Conservation (phyloP, 2,888 invertebrate species). For the Diarsia dahlii region DNA sequence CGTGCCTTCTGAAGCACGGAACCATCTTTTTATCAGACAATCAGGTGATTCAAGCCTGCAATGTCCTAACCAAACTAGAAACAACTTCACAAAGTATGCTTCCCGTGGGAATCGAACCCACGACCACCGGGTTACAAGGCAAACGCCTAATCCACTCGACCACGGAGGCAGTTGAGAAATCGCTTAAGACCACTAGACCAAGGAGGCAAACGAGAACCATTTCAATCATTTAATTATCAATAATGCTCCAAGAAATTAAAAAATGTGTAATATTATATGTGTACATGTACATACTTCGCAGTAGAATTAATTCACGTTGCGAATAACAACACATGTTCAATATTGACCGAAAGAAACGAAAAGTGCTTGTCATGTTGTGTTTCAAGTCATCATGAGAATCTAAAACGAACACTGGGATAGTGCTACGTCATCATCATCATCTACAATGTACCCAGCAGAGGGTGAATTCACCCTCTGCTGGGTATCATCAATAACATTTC, state of each 20-base stretch:
- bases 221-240: neutral
- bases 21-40: too few relatives aligned
- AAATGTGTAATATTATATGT: neutral
- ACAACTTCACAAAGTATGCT: too few relatives aligned
- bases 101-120: too few relatives aligned
- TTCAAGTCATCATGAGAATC: conserved; percentile 9
- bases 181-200: neutral
- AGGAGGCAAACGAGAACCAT: neutral
- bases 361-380: conserved; percentile 41
- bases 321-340: conserved; percentile 5
- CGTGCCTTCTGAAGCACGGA: too few relatives aligned
- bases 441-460: too few relatives aligned
- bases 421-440: neutral
- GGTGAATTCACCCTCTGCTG: too few relatives aligned
- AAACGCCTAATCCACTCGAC: too few relatives aligned
- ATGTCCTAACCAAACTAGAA: too few relatives aligned
- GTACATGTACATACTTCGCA: neutral
- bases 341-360: conserved; percentile 24
- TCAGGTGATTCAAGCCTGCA: too few relatives aligned
- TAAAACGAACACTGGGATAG: neutral
- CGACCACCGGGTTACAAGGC: too few relatives aligned
- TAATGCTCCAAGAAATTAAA: neutral
- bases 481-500: neutral
- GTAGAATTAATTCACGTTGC: neutral
- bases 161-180: too few relatives aligned